phyloP scores from a whole-genome alignment of 2,888 invertebrate genomes.

The Drosophila conformis region DNA sequence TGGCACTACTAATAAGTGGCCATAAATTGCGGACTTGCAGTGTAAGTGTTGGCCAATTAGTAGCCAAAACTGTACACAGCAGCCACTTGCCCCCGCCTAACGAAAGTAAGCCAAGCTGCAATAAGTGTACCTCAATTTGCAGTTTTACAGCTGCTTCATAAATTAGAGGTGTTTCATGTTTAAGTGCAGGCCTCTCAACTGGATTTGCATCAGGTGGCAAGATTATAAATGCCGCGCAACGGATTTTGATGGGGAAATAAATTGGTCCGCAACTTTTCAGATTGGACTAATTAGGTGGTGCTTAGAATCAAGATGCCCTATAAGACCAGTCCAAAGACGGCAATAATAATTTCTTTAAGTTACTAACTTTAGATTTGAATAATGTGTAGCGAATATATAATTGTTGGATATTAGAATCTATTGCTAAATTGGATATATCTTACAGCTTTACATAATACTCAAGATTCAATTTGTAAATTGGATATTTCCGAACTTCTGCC shows the following conservation, averaged over 20 bases:
- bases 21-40: constrained; percentile 64
- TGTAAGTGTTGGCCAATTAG: constrained; percentile 77
- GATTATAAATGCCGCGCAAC: constrained; percentile 11
- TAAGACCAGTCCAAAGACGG: neutral
- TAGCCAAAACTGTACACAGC: constrained; percentile 54
- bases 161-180: constrained; percentile 54
- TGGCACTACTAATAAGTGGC: constrained; percentile 56
- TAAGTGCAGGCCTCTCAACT: constrained; percentile 33
- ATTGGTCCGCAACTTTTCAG: neutral
- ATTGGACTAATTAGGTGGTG: neutral
- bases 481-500: neutral
- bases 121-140: constrained; percentile 17
- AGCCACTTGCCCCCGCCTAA: constrained; percentile 14
- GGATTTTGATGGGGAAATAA: neutral
- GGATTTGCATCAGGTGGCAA: constrained; percentile 36
- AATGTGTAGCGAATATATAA: too few relatives aligned
- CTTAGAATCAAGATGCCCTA: neutral
- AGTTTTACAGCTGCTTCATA: constrained; percentile 38
- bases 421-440: neutral
- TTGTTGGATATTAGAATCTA: too few relatives aligned
- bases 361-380: neutral
- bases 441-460: neutral
- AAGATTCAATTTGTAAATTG: neutral
- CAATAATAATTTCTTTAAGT: neutral
- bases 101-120: constrained; percentile 35